Conservation (phyloP, 1,140 invertebrate species). For the Drosophila hydei region DNA sequence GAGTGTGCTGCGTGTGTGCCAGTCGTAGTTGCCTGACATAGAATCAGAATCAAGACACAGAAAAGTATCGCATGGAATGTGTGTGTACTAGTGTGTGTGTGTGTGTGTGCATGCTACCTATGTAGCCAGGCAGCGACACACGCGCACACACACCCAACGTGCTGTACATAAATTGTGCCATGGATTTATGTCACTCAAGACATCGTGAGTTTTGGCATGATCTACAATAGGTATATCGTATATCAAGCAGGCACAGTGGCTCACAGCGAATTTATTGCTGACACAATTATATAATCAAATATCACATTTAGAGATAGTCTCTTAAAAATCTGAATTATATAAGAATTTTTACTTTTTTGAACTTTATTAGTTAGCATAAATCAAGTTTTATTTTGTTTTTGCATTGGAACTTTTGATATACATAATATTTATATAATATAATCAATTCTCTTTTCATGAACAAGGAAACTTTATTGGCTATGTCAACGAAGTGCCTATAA, state of each 20-base stretch:
- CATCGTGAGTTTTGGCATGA: conserved; percentile 46
- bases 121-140: background rate
- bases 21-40: conserved; percentile 52
- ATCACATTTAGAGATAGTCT: too few relatives aligned
- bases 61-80: conserved; percentile 15
- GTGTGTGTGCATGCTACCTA: background rate
- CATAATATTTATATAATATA: too few relatives aligned
- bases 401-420: too few relatives aligned
- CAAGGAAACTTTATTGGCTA: too few relatives aligned
- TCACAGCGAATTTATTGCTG: background rate
- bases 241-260: conserved; percentile 31
- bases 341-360: too few relatives aligned
- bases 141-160: conserved; percentile 43
- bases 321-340: too few relatives aligned
- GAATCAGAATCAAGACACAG: conserved; percentile 50
- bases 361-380: too few relatives aligned
- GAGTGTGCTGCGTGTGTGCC: conserved; percentile 40
- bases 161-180: conserved; percentile 69
- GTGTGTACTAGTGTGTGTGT: background rate
- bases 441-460: too few relatives aligned
- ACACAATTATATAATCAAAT: too few relatives aligned
- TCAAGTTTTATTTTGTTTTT: too few relatives aligned
- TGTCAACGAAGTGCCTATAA: too few relatives aligned
- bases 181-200: conserved; percentile 77
- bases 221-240: conserved; percentile 44